Conservation (phyloP, 1,140 invertebrate species). For the Drosophila quadrilineata region DNA sequence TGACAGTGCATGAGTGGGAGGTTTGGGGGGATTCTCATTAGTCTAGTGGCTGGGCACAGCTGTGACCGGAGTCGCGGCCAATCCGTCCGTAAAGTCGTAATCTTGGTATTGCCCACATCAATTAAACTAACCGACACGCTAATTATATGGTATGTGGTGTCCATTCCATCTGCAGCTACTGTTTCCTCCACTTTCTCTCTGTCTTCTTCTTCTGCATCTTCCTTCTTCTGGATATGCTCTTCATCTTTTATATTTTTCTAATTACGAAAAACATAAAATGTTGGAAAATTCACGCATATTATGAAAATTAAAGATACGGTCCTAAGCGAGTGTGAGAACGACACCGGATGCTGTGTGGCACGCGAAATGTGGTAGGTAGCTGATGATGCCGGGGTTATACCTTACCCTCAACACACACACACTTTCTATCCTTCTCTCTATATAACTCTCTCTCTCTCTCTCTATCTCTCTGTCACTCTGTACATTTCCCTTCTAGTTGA, state of each 20-base stretch:
- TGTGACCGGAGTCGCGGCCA: background rate
- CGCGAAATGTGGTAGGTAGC: background rate
- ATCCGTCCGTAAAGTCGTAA: background rate
- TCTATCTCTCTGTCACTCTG: background rate
- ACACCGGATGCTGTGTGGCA: constrained; percentile 63
- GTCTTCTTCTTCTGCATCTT: constrained; percentile 3
- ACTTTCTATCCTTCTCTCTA: background rate
- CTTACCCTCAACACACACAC: background rate
- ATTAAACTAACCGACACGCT: constrained; percentile 70
- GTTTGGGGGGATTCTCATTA: too few relatives aligned
- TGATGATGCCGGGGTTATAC: constrained; percentile 11
- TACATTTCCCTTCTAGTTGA: too few relatives aligned
- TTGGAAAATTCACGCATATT: constrained; percentile 78
- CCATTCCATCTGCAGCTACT: background rate
- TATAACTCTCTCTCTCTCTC: background rate
- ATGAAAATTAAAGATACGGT: constrained; percentile 76
- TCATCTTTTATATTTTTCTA: constrained; percentile 54
- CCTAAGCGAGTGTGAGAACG: constrained; percentile 60
- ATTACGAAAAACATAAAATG: constrained; percentile 77
- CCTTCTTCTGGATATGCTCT: too few relatives aligned
- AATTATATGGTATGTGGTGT: constrained; percentile 45
- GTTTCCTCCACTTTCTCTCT: background rate
- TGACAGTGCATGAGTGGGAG: too few relatives aligned
- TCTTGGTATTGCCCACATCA: constrained; percentile 42
- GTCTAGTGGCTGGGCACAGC: background rate